Evolutionary conservation across 2,113 vertebrate species (phyloP).

Genomic region (Columba livia): DNA sequence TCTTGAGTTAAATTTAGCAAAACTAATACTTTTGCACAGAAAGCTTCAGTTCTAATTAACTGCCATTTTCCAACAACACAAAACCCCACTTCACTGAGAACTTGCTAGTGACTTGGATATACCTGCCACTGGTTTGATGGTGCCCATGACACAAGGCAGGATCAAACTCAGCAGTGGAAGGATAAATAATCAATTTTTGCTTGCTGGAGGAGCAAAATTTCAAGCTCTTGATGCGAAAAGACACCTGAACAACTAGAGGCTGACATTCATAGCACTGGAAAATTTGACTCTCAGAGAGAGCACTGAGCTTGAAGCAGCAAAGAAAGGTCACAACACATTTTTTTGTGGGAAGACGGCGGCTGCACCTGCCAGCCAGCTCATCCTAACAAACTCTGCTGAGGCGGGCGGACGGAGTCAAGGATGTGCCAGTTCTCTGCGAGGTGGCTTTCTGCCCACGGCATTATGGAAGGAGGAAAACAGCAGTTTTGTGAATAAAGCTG

Average conservation of each 20-base stretch:
- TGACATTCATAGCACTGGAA: not conserved
- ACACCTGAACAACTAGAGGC: conserved; percentile 2
- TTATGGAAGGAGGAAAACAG: conserved; percentile 15
- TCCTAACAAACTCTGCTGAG: not conserved
- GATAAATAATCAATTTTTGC: conserved; percentile 40
- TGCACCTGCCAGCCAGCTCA: conserved; percentile 39
- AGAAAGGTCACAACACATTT: not conserved
- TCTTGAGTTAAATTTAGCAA: conserved; percentile 50
- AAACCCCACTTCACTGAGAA: conserved; percentile 3
- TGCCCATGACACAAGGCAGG: conserved; percentile 40
- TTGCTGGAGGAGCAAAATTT: not conserved
- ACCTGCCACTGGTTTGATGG: conserved; percentile 3
- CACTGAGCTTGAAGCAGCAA: conserved; percentile 1
- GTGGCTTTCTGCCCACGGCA: conserved; percentile 45
- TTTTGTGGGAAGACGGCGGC: not conserved
- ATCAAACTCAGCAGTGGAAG: not conserved
- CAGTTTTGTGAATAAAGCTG: conserved; percentile 48
- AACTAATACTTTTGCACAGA: conserved; percentile 6
- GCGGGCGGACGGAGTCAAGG: not conserved
- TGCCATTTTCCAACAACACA: conserved; percentile 41
- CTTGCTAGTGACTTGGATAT: not conserved
- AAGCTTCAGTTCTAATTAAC: conserved; percentile 33
- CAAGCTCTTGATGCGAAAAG: conserved; percentile 35
- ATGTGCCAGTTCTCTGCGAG: conserved; percentile 13
- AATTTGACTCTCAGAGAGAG: not conserved